Percentiles rank a stretch among this genome's conserved stretches.
Evolutionary conservation across 1,140 invertebrate genomes (phyloP).

Genomic region (Hypothenemus hampei): DNA sequence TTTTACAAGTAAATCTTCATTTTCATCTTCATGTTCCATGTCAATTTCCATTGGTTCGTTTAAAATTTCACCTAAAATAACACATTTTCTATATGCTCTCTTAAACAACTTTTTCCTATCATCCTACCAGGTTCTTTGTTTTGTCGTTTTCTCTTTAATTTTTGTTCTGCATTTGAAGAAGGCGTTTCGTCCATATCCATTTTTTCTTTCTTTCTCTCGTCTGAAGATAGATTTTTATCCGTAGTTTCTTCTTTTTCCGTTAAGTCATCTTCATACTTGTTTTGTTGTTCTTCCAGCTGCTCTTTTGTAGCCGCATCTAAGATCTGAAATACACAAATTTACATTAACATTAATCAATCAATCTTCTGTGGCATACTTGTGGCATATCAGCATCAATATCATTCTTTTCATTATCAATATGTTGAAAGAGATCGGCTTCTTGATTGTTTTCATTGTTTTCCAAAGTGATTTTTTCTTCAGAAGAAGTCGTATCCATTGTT

Average conservation of each 20-base stretch:
- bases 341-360: no score
- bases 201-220: conserved; percentile 35
- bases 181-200: conserved; percentile 35
- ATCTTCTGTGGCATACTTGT: no score
- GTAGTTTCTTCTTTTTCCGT: conserved; percentile 41
- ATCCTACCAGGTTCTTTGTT: conserved; percentile 46
- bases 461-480: conserved; percentile 44
- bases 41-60: conserved; percentile 52
- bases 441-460: conserved; percentile 51
- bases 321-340: conserved; percentile 46
- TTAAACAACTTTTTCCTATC: conserved; percentile 22
- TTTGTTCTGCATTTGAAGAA: background rate
- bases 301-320: conserved; percentile 74
- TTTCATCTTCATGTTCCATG: conserved; percentile 76
- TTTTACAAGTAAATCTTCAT: no score
- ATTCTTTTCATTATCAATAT: conserved; percentile 84
- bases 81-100: no score
- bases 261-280: conserved; percentile 64
- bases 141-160: conserved; percentile 43
- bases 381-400: no score
- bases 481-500: conserved; percentile 47
- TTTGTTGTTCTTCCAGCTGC: conserved; percentile 68
- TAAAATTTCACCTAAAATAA: conserved; percentile 33
- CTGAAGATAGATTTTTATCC: conserved; percentile 41
- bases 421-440: conserved; percentile 71